Evolutionary conservation across 1,140 invertebrate species (phyloP).

Genomic region (Chrysomallon squamiferum): DNA sequence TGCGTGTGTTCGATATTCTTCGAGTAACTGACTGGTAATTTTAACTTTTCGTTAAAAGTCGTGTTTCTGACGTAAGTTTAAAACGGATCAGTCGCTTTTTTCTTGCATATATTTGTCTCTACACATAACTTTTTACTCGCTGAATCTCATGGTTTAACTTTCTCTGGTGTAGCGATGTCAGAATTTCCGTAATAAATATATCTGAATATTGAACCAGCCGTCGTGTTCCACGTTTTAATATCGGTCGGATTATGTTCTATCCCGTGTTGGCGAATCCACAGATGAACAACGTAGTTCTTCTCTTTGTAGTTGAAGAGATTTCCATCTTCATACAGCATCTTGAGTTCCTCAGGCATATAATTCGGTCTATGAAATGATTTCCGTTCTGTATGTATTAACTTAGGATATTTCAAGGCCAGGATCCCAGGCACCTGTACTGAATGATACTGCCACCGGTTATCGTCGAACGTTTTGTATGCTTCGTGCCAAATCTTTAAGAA

Average conservation of each 20-base stretch:
- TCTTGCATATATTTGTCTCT: no score
- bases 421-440: background rate
- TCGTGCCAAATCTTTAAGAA: constrained; percentile 14
- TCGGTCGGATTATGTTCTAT: background rate
- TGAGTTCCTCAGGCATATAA: no score
- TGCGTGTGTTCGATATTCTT: no score
- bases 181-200: background rate
- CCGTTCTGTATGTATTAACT: background rate
- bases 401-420: background rate
- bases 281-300: background rate
- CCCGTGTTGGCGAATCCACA: background rate
- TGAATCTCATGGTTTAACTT: no score
- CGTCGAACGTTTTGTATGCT: constrained; percentile 5
- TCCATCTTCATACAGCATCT: background rate
- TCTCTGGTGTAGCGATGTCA: no score
- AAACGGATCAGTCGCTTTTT: no score
- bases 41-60: no score
- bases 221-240: background rate
- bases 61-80: no score
- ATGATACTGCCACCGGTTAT: constrained; percentile 5
- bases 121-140: no score
- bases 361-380: background rate
- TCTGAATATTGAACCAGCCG: background rate
- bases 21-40: no score
- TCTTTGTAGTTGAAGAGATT: background rate